Conservation (phyloP, 2,888 invertebrate species). For the Dynastes grantii region DNA sequence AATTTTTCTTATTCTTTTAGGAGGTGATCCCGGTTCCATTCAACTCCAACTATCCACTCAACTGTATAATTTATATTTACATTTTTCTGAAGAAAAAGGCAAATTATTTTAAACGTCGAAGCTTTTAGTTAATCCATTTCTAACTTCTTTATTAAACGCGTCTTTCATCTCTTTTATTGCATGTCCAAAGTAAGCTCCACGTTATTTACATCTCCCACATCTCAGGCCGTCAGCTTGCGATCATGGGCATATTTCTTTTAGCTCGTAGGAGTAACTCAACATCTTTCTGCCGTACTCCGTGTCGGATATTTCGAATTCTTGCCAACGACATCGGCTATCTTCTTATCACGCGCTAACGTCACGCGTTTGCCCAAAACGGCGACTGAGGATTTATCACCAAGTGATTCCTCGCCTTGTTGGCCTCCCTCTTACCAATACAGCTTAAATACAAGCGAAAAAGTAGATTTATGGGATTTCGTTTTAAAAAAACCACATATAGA, state of each 20-base stretch:
- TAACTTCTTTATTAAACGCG: too few relatives aligned
- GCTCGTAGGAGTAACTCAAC: conserved; percentile 19
- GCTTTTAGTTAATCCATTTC: too few relatives aligned
- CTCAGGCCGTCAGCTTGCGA: background rate
- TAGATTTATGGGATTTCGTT: background rate
- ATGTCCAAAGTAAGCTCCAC: too few relatives aligned
- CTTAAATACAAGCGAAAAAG: conserved; percentile 8
- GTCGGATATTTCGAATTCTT: conserved; percentile 21
- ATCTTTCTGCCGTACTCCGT: conserved; percentile 11
- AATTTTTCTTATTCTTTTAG: too few relatives aligned
- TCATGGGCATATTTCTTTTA: conserved; percentile 2
- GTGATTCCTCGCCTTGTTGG: conserved; percentile 12
- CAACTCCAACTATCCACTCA: too few relatives aligned
- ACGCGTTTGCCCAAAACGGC: conserved; percentile 46
- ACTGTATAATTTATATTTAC: too few relatives aligned
- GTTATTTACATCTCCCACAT: too few relatives aligned
- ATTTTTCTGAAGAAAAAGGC: too few relatives aligned
- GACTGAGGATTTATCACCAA: conserved; percentile 27
- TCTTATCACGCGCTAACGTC: conserved; percentile 61
- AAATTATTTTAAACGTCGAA: too few relatives aligned
- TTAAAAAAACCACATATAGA: too few relatives aligned
- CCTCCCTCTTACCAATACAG: background rate
- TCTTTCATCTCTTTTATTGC: too few relatives aligned
- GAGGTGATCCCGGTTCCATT: too few relatives aligned
- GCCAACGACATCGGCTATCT: conserved; percentile 22